Base-by-base conservation (phyloP, 2,888 invertebrate species). In the Smittia sp. region DNA sequence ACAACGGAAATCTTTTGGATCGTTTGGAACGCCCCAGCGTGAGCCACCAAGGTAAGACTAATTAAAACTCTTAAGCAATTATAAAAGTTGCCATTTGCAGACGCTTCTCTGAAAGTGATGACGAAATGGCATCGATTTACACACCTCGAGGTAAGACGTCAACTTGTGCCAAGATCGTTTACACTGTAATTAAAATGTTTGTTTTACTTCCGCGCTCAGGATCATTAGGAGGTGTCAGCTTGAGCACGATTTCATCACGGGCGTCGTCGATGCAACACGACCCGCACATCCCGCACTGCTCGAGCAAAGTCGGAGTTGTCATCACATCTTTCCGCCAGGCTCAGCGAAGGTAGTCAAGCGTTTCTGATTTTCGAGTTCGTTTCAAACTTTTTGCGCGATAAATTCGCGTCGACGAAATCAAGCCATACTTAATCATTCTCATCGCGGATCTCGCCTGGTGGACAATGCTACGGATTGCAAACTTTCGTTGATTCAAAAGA, bases 241-340 rank as follows among this genome's bases (percentile, higher is more conserved):
- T 77, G 18, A 77, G 79, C 3, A 80, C 81, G 38, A 80, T 82
- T 69, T 86, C 87, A 6, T 85, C 86, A 1, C 80, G 89, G 62
- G 85, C 88, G 65, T 32, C n/a, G n/a, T 87, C 87, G 77, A 86
- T 89, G 78, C 87, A 87, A 77, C 85, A 85, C 74, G 87, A 87
- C 77, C 75, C 77, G 38, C 38, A 54, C 9, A 75, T 76, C 65
- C 75, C 75, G 38, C 76, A 76, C 73, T 85, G 86, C 77, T 84
- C 85, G n/a, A 86, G 86, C 76, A 92, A 92, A 81, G 93, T 92
- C 1, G 95, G 95, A 0, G 94, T 94, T 6, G 94, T 95, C 70
- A 93, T 96, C 74, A 95, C 95, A 1, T 94, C 94, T 1, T 94
- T 92, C 78, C 84, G 94, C 68, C 91, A 93, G 79, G 93, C 94